A percentile compares a stretch with the other conserved stretches of the same genome.
Conservation (phyloP, 2,113 vertebrate genomes). For the Pluvianellus socialis region DNA sequence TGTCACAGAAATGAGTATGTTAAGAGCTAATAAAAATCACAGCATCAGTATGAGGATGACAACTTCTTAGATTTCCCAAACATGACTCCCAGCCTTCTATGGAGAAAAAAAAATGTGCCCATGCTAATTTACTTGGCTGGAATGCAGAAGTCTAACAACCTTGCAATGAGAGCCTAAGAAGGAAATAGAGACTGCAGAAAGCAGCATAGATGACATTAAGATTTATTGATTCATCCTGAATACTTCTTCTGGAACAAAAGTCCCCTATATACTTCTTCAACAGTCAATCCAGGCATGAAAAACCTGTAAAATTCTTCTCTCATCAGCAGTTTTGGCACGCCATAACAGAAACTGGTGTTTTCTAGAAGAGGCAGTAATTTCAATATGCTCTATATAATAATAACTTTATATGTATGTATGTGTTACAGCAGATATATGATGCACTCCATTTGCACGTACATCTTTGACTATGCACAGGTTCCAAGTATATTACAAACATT, state of each 20-base stretch:
- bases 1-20: neutral
- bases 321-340: neutral
- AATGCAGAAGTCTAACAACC: neutral
- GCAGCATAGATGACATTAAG: neutral
- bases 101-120: neutral
- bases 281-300: neutral
- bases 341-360: neutral
- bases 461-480: neutral
- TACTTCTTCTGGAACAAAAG: neutral
- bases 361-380: neutral
- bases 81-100: neutral
- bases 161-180: neutral
- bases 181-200: neutral
- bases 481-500: neutral
- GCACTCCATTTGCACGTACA: neutral
- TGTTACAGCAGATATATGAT: neutral
- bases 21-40: neutral
- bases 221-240: slow-evolving; percentile 2
- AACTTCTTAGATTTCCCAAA: neutral
- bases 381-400: neutral
- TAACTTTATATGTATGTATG: neutral
- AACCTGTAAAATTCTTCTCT: neutral
- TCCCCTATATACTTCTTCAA: neutral
- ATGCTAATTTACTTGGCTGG: neutral
- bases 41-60: neutral